These are phyloP conservation scores for Cariama cristata DNA, from an alignment of 2,113 vertebrate species.

Conservation along the genomic window DNA sequence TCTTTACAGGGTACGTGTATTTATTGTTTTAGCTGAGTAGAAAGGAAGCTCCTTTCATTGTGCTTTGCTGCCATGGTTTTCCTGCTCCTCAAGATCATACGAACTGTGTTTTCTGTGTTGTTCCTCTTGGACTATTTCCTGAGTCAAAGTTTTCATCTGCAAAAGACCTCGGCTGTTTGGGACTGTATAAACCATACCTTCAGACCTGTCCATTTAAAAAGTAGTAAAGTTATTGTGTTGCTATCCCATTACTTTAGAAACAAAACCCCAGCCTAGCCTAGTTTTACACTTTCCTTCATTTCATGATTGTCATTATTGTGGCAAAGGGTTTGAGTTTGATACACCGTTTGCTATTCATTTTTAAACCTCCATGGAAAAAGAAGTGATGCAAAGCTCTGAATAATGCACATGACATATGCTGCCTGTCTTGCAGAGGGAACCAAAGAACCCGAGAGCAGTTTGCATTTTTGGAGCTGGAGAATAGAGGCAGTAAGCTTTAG, in stretches of 20 bases:
- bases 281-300: neutral
- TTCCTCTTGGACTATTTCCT: neutral
- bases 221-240: neutral
- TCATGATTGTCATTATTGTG: neutral
- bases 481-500: neutral
- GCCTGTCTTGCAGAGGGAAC: constrained; percentile 14
- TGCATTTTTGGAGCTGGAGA: neutral
- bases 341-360: neutral
- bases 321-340: neutral
- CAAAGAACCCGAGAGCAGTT: neutral
- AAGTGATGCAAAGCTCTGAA: constrained; percentile 3
- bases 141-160: neutral
- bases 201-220: neutral
- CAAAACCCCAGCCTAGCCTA: neutral
- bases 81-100: neutral
- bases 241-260: neutral
- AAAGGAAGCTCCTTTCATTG: neutral
- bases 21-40: neutral
- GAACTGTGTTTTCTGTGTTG: neutral
- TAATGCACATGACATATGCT: constrained; percentile 42
- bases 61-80: neutral
- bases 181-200: neutral
- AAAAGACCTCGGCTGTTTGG: neutral
- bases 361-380: neutral
- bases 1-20: accelerated